These are phyloP conservation scores for Corydoras maculifer DNA, from an alignment of 2,113 vertebrate species.

Conservation along the genomic window DNA sequence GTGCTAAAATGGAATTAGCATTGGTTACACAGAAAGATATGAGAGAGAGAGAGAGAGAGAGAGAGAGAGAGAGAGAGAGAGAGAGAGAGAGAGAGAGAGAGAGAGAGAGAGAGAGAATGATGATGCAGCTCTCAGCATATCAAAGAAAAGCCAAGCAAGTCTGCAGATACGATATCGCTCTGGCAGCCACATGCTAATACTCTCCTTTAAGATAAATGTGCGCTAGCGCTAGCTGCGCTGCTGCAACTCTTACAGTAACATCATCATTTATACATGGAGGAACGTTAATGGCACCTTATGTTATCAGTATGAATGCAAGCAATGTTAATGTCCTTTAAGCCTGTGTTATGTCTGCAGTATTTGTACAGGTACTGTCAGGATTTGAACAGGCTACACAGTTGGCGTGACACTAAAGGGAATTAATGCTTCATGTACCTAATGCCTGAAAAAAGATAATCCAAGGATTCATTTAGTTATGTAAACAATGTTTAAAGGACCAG, in stretches of 20 bases:
- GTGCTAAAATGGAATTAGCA: too few species aligned
- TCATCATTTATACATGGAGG: conserved; percentile 18
- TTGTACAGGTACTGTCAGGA: conserved; percentile 12
- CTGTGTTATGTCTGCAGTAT: conserved; percentile 28
- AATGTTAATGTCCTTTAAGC: conserved; percentile 28
- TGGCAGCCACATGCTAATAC: conserved; percentile 33
- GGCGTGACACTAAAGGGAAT: neutral
- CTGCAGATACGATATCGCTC: conserved; percentile 34
- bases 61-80: too few species aligned
- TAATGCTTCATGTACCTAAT: too few species aligned
- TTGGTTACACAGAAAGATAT: too few species aligned
- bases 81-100: too few species aligned
- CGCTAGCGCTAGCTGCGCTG: conserved; percentile 17
- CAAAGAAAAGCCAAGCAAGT: conserved; percentile 18
- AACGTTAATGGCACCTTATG: conserved; percentile 30
- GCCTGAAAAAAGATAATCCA: too few species aligned
- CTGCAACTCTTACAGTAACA: conserved; percentile 29
- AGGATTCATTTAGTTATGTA: too few species aligned
- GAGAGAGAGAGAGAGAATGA: too few species aligned
- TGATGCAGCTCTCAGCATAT: neutral
- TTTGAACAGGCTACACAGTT: neutral
- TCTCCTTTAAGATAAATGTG: conserved; percentile 31
- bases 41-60: too few species aligned
- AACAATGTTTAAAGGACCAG: too few species aligned
- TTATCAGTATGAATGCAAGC: conserved; percentile 29